Percentiles rank a stretch among this genome's conserved stretches.
These are phyloP conservation scores for Drosophila histrio DNA, from an alignment of 2,888 invertebrate species.

Conservation along the genomic window DNA sequence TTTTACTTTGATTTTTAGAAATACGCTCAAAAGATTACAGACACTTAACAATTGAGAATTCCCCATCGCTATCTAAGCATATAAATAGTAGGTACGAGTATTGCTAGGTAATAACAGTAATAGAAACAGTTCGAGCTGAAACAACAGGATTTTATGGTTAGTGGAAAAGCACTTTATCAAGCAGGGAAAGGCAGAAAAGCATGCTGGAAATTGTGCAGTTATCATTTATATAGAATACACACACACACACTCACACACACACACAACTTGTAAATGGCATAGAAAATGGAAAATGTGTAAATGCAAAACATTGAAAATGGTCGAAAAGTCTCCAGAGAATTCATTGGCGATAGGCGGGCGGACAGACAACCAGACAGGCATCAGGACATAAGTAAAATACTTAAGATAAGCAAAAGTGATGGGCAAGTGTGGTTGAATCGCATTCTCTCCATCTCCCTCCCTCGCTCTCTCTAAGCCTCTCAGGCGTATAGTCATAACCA, in stretches of 20 bases:
- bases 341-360: slow-evolving; percentile 27
- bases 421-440: slow-evolving; percentile 14
- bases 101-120: slow-evolving; percentile 32
- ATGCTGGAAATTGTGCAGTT: slow-evolving; percentile 36
- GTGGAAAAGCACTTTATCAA: slow-evolving; percentile 21
- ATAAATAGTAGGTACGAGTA: slow-evolving; percentile 13
- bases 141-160: slow-evolving; percentile 26
- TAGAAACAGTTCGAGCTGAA: neutral
- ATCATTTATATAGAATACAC: slow-evolving; percentile 46
- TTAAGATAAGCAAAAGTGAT: slow-evolving; percentile 78
- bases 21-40: too few species aligned
- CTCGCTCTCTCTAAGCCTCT: neutral
- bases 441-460: neutral
- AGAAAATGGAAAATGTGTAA: slow-evolving; percentile 63
- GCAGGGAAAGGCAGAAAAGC: slow-evolving; percentile 10
- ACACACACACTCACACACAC: slow-evolving; percentile 4
- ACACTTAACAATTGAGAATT: too few species aligned
- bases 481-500: slow-evolving; percentile 49
- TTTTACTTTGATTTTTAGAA: too few species aligned
- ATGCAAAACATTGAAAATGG: slow-evolving; percentile 63
- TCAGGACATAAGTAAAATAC: slow-evolving; percentile 74
- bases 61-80: too few species aligned
- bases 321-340: slow-evolving; percentile 47
- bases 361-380: slow-evolving; percentile 20
- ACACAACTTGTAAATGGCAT: slow-evolving; percentile 26